These are phyloP conservation scores for Anguilla japonica DNA, from an alignment of 2,113 vertebrate genomes.

Conservation along the genomic window DNA sequence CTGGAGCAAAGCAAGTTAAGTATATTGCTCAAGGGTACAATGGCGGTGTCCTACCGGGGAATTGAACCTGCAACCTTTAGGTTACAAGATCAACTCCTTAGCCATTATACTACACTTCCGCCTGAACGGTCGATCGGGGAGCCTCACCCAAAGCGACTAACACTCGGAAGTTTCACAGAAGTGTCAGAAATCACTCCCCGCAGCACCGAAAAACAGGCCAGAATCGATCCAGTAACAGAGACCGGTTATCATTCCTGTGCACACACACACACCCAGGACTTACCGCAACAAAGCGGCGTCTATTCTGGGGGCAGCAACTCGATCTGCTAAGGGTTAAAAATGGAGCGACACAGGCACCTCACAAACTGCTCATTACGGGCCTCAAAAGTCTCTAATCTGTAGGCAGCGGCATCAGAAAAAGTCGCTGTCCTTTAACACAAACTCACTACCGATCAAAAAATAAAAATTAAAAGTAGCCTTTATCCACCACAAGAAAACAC, in stretches of 20 bases:
- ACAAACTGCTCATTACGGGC: background rate
- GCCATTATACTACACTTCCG: too few relatives aligned
- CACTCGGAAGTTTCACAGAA: too few relatives aligned
- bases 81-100: too few relatives aligned
- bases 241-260: background rate
- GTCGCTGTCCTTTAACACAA: background rate
- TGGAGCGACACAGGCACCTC: background rate
- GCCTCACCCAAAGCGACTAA: too few relatives aligned
- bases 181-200: background rate
- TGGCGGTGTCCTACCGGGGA: too few relatives aligned
- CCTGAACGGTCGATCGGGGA: background rate
- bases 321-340: conserved; percentile 21
- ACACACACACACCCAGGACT: background rate
- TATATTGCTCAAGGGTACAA: too few relatives aligned
- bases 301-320: conserved; percentile 12
- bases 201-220: background rate
- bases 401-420: background rate
- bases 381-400: background rate
- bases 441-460: background rate
- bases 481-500: too few relatives aligned
- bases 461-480: too few relatives aligned
- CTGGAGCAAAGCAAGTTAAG: too few relatives aligned
- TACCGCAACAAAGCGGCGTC: background rate
- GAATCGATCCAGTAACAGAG: background rate
- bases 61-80: too few relatives aligned